Percentiles rank a stretch among this genome's conserved stretches.
These are phyloP conservation scores for Drosophila lacicola DNA, from an alignment of 2,888 invertebrate species.

Conservation along the genomic window DNA sequence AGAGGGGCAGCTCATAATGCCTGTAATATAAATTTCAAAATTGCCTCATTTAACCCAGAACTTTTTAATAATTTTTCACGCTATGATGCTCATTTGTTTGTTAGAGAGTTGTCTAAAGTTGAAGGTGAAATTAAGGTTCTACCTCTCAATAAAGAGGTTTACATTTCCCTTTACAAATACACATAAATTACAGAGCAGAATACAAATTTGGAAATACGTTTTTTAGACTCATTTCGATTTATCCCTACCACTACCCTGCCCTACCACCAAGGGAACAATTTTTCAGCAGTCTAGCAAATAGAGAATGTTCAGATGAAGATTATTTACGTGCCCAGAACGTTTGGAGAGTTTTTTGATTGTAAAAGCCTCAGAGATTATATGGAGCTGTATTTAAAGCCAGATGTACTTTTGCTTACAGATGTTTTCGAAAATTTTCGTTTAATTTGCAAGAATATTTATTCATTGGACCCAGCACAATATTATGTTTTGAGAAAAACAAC, in stretches of 20 bases:
- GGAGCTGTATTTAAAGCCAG: slow-evolving; percentile 9
- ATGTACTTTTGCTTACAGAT: too few species aligned
- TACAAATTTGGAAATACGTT: too few species aligned
- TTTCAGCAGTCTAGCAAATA: not conserved
- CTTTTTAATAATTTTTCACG: not conserved
- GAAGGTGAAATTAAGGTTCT: too few species aligned
- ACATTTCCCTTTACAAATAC: too few species aligned
- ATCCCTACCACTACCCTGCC: not conserved
- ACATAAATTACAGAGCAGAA: too few species aligned
- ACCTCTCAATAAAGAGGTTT: too few species aligned
- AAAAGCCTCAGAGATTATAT: slow-evolving; percentile 6
- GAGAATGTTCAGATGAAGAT: not conserved
- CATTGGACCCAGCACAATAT: too few species aligned
- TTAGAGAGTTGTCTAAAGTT: too few species aligned
- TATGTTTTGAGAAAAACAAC: slow-evolving; percentile 69
- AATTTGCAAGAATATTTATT: too few species aligned
- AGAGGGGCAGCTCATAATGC: not conserved
- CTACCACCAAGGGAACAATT: slow-evolving; percentile 3
- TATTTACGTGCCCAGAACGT: slow-evolving; percentile 9
- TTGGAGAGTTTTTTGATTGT: slow-evolving; percentile 17
- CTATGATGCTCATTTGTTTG: too few species aligned
- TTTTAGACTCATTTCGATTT: too few species aligned
- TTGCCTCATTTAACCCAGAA: not conserved
- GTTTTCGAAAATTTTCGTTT: too few species aligned
- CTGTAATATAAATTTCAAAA: not conserved